Conservation (phyloP, 2,888 invertebrate species). For the Tinea pellionella region DNA sequence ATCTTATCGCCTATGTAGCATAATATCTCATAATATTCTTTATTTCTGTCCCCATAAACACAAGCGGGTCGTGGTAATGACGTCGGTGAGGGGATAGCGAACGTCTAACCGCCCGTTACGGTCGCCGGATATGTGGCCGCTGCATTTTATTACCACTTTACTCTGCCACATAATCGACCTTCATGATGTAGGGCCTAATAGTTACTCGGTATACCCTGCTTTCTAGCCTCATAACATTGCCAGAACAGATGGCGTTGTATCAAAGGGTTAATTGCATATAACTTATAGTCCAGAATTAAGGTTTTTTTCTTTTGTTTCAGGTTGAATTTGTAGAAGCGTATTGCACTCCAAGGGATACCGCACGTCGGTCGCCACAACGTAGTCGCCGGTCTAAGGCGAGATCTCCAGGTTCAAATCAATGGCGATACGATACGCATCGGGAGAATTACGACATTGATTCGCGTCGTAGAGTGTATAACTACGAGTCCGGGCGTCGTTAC, state of each 20-base stretch:
- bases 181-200: slow-evolving; percentile 64
- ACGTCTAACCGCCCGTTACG: slow-evolving; percentile 61
- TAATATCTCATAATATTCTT: slow-evolving; percentile 50
- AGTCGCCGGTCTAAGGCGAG: slow-evolving; percentile 52
- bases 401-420: slow-evolving; percentile 55
- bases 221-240: slow-evolving; percentile 16
- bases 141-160: slow-evolving; percentile 70
- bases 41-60: slow-evolving; percentile 65
- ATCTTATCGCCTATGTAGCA: slow-evolving; percentile 52
- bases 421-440: slow-evolving; percentile 58
- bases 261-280: not conserved
- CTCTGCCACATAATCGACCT: slow-evolving; percentile 67
- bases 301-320: slow-evolving; percentile 51
- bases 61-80: slow-evolving; percentile 64
- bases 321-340: slow-evolving; percentile 80
- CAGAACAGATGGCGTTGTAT: not conserved
- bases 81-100: slow-evolving; percentile 48
- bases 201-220: slow-evolving; percentile 36
- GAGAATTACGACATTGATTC: slow-evolving; percentile 57
- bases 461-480: slow-evolving; percentile 52
- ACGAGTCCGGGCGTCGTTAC: slow-evolving; percentile 35
- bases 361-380: slow-evolving; percentile 56
- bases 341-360: slow-evolving; percentile 78
- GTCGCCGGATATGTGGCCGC: slow-evolving; percentile 66
- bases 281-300: not conserved